Evolutionary conservation across 2,113 vertebrate genomes (phyloP), one percentile per base, ranked within the genome.

Genomic region (Dinomys branickii): DNA sequence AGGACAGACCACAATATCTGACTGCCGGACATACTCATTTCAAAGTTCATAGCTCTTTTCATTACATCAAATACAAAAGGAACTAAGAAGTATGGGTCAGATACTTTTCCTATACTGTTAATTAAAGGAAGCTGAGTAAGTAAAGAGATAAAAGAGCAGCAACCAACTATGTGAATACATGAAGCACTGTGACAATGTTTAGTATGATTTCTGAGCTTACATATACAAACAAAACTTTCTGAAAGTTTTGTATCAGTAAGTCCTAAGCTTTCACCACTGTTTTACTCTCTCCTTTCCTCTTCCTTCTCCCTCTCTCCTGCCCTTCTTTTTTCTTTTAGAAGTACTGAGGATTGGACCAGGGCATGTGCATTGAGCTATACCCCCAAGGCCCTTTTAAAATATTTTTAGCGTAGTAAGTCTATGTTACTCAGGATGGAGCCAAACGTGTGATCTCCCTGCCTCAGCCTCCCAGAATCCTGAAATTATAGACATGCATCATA

Each of bases 141-240:
- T 84, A 35, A 61, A 88, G 26, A 85, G 47, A 93, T 17, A 91
- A 5, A 94, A 80, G 91, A 78, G 44, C 3, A 73, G 44, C 28
- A 90, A 87, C 22, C n/a, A 88, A 61, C 50, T 59, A 90, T 22
- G 7, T 83, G 30, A 11, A 82, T 52, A 33, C 30, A 90, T 3
- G 33, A 81, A n/a, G 19, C 19, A 75, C 14, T 75, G 22, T 67
- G 17, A 4, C 28, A 59, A 88, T 85, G 35, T 81, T 94, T 52
- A 91, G 73, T n/a, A 58, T 7, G 33, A 47, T 54, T 91, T 85
- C n/a, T 95, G 30, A 50, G 69, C 44, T 90, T 88, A 58, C 24
- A 63, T n/a, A 30, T 56, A 26, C 44, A 94, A 94, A 88, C 35
- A 87, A 52, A 88, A 90, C 41, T 92, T 85, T 88, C 69, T 73